Conservation (phyloP, 1,140 invertebrate genomes). For the Drosophila sulfurigaster region DNA sequence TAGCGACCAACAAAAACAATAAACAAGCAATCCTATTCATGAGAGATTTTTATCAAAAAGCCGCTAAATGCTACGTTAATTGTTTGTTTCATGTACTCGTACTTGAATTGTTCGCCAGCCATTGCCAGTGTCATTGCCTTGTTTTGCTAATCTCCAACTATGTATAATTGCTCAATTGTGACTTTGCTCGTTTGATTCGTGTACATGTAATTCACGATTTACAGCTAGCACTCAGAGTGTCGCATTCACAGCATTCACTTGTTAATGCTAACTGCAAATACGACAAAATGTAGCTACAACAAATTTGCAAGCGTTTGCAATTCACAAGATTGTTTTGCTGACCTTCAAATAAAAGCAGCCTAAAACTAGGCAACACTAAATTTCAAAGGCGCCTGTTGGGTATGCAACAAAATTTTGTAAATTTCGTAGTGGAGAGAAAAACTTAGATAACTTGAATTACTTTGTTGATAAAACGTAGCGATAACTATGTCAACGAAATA, state of each 20-base stretch:
- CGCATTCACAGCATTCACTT: not conserved
- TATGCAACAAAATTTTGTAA: slow-evolving; percentile 21
- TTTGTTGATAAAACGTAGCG: no score
- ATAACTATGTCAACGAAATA: no score
- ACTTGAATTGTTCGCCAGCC: slow-evolving; percentile 20
- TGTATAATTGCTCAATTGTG: slow-evolving; percentile 13
- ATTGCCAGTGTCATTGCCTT: slow-evolving; percentile 44
- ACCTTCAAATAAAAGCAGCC: slow-evolving; percentile 1
- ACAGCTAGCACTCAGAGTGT: slow-evolving; percentile 18
- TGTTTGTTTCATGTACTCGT: slow-evolving; percentile 1
- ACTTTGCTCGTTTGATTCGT: not conserved
- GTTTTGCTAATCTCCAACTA: slow-evolving; percentile 6
- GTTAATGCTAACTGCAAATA: slow-evolving; percentile 19
- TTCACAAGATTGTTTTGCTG: not conserved
- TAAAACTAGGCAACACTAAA: slow-evolving; percentile 10
- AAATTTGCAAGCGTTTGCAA: slow-evolving; percentile 17
- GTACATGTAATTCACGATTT: slow-evolving; percentile 17
- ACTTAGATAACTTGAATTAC: no score
- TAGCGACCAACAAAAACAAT: slow-evolving; percentile 2
- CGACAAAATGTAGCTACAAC: not conserved
- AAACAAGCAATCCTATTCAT: slow-evolving; percentile 21
- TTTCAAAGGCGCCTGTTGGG: not conserved
- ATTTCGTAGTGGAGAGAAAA: not conserved
- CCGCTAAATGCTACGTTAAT: slow-evolving; percentile 20
- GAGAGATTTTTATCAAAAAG: slow-evolving; percentile 17